Evolutionary conservation across 2,888 invertebrate genomes (phyloP).

Genomic region (Xestobium rufovillosum): DNA sequence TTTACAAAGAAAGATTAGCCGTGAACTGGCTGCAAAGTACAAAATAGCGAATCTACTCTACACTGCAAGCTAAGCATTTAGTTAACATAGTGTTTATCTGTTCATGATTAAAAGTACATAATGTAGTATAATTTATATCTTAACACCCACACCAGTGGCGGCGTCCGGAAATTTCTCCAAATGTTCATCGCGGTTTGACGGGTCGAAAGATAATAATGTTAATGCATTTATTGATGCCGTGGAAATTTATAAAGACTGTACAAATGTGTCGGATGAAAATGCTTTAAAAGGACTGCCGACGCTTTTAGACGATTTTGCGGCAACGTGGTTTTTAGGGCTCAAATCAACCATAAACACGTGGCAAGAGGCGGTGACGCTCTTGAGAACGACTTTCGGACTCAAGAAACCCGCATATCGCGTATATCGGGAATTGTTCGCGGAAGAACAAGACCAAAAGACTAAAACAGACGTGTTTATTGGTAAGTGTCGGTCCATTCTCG

Average conservation of each 20-base stretch:
- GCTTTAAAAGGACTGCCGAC: slow-evolving; percentile 13
- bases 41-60: too few relatives aligned
- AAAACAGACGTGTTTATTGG: background rate
- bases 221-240: slow-evolving; percentile 12
- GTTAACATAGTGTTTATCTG: too few relatives aligned
- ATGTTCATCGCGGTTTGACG: slow-evolving; percentile 1
- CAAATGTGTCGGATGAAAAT: slow-evolving; percentile 11
- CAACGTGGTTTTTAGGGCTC: background rate
- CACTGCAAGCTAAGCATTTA: too few relatives aligned
- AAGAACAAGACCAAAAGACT: slow-evolving; percentile 1
- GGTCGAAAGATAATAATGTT: background rate
- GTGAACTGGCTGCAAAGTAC: too few relatives aligned
- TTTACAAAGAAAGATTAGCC: too few relatives aligned
- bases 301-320: slow-evolving; percentile 9
- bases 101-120: too few relatives aligned
- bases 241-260: slow-evolving; percentile 12
- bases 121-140: too few relatives aligned
- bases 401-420: background rate
- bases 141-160: too few relatives aligned
- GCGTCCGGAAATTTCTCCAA: background rate
- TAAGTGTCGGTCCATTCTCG: background rate
- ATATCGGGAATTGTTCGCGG: slow-evolving; percentile 2
- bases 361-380: slow-evolving; percentile 4
- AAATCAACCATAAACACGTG: background rate
- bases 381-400: slow-evolving; percentile 1